phyloP scores from a whole-genome alignment of 2,888 invertebrate genomes.

The Eupelmus urozonus region DNA sequence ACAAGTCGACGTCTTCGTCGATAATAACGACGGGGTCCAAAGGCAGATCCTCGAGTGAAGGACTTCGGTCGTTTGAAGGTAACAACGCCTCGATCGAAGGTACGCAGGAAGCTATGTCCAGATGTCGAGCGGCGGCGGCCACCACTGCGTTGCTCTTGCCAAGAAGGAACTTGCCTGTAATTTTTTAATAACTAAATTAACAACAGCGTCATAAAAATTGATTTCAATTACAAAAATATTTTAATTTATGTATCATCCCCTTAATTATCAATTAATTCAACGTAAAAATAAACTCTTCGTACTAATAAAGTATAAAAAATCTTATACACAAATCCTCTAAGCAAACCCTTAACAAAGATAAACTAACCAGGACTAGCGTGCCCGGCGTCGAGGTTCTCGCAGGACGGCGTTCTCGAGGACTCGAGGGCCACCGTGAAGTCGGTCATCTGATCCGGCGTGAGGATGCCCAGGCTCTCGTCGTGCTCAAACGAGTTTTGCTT shows the following conservation, averaged over 20 bases:
- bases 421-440: slow-evolving; percentile 83
- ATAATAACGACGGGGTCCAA: slow-evolving; percentile 79
- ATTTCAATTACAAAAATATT: no score
- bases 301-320: not conserved
- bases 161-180: slow-evolving; percentile 47
- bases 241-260: no score
- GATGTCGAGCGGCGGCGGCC: slow-evolving; percentile 53
- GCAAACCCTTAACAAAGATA: no score
- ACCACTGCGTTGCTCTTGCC: slow-evolving; percentile 48
- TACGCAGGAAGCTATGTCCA: slow-evolving; percentile 47
- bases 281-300: not conserved
- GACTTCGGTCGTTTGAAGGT: slow-evolving; percentile 83
- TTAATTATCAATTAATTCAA: no score
- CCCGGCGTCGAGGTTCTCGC: slow-evolving; percentile 80
- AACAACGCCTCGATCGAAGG: slow-evolving; percentile 49
- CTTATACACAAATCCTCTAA: no score
- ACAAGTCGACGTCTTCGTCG: slow-evolving; percentile 48
- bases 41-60: slow-evolving; percentile 91
- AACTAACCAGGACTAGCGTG: slow-evolving; percentile 64
- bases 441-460: slow-evolving; percentile 92
- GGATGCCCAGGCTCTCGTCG: slow-evolving; percentile 90
- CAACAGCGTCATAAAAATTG: no score
- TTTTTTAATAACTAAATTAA: no score
- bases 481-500: slow-evolving; percentile 89
- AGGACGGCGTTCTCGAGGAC: slow-evolving; percentile 83